Conservation (phyloP, 2,797 vertebrate genomes). For the Pitangus sulphuratus region DNA sequence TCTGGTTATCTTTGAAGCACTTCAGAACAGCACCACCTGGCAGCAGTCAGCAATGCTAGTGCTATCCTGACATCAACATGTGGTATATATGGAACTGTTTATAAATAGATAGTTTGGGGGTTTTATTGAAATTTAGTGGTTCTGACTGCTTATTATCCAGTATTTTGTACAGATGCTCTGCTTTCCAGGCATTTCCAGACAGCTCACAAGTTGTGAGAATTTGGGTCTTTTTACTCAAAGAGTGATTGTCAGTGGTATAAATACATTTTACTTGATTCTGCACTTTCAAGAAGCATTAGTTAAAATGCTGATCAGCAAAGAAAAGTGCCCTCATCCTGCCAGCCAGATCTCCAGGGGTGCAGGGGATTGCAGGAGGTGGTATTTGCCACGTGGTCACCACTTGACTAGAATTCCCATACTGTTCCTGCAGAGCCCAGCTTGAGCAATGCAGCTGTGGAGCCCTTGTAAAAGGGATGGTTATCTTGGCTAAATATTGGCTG, state of each 20-base stretch:
- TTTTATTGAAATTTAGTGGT: background rate
- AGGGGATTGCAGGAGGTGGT: background rate
- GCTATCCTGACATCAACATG: background rate
- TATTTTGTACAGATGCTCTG: background rate
- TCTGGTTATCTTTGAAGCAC: background rate
- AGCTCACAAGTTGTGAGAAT: background rate
- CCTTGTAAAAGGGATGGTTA: background rate
- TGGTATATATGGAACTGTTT: background rate
- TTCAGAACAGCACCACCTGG: background rate
- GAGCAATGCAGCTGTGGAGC: background rate
- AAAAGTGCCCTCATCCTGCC: background rate
- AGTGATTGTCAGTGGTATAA: background rate
- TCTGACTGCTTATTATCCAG: background rate
- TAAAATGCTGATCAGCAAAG: background rate
- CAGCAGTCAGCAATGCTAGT: background rate
- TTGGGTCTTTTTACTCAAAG: background rate
- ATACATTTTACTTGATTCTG: background rate
- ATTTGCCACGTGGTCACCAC: background rate
- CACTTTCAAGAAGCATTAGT: background rate
- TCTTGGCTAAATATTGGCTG: slow-evolving; percentile 34
- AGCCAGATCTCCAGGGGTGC: accelerated
- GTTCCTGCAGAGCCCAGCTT: background rate
- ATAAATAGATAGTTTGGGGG: background rate
- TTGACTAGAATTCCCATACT: background rate
- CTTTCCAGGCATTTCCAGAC: background rate